Conservation (phyloP, 23 tunicate species). For the Styela clava region DNA sequence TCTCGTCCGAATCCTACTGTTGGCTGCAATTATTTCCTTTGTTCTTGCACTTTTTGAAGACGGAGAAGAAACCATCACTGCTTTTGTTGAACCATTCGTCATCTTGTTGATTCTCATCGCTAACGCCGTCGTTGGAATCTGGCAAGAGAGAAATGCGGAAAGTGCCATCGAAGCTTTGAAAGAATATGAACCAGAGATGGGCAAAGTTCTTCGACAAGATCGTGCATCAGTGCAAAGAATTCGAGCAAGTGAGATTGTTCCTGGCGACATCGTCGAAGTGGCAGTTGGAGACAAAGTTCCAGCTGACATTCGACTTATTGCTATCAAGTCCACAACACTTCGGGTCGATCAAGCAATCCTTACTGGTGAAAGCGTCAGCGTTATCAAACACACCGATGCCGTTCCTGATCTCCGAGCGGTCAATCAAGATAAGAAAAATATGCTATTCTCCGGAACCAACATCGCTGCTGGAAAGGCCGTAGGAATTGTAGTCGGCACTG, state of each 20-base stretch:
- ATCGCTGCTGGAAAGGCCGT: slow-evolving; percentile 96
- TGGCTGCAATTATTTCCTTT: slow-evolving; percentile 92
- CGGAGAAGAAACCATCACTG: slow-evolving; percentile 92
- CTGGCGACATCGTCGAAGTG: slow-evolving; percentile 99
- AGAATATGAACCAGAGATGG: slow-evolving; percentile 99
- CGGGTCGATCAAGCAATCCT: slow-evolving; percentile 97
- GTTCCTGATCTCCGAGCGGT: slow-evolving; percentile 90
- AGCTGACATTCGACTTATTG: slow-evolving; percentile 88
- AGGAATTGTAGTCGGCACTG: slow-evolving; percentile 89
- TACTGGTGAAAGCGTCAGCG: slow-evolving; percentile 96
- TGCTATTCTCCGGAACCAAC: slow-evolving; percentile 98
- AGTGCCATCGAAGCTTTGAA: slow-evolving; percentile 98
- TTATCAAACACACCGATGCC: slow-evolving; percentile 91
- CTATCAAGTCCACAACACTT: slow-evolving; percentile 92
- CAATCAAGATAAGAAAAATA: slow-evolving; percentile 98
- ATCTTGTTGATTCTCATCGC: slow-evolving; percentile 92
- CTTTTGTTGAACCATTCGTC: slow-evolving; percentile 98
- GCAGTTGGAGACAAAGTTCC: slow-evolving; percentile 99
- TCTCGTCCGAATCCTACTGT: slow-evolving; percentile 74
- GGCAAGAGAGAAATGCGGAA: slow-evolving; percentile 99
- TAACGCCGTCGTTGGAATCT: slow-evolving; percentile 95
- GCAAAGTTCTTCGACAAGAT: slow-evolving; percentile 92
- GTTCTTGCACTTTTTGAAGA: slow-evolving; percentile 97
- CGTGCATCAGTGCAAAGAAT: slow-evolving; percentile 78
- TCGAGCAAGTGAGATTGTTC: slow-evolving; percentile 87